Evolutionary conservation across 2,113 vertebrate genomes (phyloP).

Genomic region (Scalopus aquaticus): DNA sequence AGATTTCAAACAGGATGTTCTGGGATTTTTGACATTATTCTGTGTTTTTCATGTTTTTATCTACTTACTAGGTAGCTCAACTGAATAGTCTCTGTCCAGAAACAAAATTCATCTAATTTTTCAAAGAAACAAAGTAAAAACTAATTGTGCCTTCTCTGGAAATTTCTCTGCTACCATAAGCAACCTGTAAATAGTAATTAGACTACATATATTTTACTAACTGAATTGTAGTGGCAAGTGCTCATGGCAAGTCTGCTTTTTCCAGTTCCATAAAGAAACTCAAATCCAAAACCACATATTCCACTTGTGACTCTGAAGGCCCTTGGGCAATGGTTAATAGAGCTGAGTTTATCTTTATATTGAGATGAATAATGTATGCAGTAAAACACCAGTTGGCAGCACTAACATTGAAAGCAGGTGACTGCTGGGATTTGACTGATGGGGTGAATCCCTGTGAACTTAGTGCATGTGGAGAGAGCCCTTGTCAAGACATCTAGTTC

Average conservation of each 20-base stretch:
- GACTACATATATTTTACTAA: constrained; percentile 1
- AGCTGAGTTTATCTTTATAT: constrained; percentile 48
- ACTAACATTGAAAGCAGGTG: neutral
- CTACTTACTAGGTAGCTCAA: neutral
- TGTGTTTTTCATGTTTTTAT: constrained; percentile 58
- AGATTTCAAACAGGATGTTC: constrained; percentile 70
- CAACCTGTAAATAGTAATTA: neutral
- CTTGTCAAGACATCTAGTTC: neutral
- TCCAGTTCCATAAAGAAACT: constrained; percentile 30
- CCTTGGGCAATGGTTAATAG: constrained; percentile 47
- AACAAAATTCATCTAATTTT: constrained; percentile 30
- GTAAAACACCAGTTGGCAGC: constrained; percentile 42
- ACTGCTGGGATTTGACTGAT: constrained; percentile 50
- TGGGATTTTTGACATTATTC: constrained; percentile 62
- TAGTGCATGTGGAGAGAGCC: neutral
- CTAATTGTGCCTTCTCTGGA: constrained; percentile 22
- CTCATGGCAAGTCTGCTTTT: constrained; percentile 24
- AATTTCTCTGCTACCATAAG: constrained; percentile 1
- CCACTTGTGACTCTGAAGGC: neutral
- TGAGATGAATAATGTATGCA: constrained; percentile 59
- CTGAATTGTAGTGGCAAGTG: neutral
- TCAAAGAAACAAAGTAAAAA: neutral
- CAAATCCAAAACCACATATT: constrained; percentile 44
- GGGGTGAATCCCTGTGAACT: neutral
- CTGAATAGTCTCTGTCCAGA: constrained; percentile 57